Conservation (phyloP, 2,888 invertebrate genomes). For the Dasypogon diadema region DNA sequence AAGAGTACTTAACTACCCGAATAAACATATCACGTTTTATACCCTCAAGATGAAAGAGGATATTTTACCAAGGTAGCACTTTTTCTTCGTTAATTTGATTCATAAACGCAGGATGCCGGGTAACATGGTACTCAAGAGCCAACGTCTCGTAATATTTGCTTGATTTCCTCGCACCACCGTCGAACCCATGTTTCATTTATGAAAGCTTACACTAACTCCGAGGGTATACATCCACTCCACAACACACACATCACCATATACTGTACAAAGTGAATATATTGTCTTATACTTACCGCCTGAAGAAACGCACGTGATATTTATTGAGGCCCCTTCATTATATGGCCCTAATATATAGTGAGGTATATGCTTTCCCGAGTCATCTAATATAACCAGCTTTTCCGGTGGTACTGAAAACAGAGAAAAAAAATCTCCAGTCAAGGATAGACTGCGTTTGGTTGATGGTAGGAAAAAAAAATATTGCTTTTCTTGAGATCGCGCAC, state of each 20-base stretch:
- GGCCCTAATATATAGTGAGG: conserved; percentile 84
- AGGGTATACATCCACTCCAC: not conserved
- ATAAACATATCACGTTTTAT: conserved; percentile 50
- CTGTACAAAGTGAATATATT: conserved; percentile 30
- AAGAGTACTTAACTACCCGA: conserved; percentile 46
- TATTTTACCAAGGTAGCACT: conserved; percentile 45
- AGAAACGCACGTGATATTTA: conserved; percentile 86
- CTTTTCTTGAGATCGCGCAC: not conserved
- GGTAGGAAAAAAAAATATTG: not conserved
- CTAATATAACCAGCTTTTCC: conserved; percentile 81
- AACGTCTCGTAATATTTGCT: conserved; percentile 21
- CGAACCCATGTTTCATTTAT: conserved; percentile 37
- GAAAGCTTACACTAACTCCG: not conserved
- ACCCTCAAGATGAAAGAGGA: conserved; percentile 45
- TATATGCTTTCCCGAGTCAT: conserved; percentile 82
- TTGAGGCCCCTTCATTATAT: conserved; percentile 84
- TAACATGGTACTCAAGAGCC: conserved; percentile 5
- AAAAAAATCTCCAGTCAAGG: not conserved
- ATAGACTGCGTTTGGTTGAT: not conserved
- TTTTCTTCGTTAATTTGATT: conserved; percentile 49
- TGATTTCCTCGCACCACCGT: conserved; percentile 22
- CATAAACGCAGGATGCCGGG: conserved; percentile 30
- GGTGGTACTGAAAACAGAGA: conserved; percentile 79
- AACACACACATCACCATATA: not conserved
- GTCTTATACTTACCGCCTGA: conserved; percentile 78